phyloP scores from a whole-genome alignment of 1,140 invertebrate species.

The Meloidogyne floridensis region DNA sequence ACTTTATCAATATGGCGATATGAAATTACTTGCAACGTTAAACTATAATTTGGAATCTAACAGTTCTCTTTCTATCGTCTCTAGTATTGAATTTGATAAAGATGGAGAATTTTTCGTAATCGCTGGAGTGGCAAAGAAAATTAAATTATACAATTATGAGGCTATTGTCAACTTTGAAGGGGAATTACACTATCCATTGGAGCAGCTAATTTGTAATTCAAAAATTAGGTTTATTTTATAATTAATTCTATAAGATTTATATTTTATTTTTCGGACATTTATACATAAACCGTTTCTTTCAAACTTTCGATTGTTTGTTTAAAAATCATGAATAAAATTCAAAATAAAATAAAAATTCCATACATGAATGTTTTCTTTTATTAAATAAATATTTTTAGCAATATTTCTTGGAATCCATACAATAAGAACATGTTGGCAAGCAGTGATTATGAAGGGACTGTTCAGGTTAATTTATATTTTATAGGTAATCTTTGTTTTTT shows the following conservation, averaged over 20 bases:
- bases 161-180: slow-evolving; percentile 76
- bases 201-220: slow-evolving; percentile 88
- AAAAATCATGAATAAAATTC: no score
- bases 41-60: slow-evolving; percentile 86
- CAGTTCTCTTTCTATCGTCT: slow-evolving; percentile 88
- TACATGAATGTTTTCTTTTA: slow-evolving; percentile 7
- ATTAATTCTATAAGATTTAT: no score
- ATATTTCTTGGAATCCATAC: slow-evolving; percentile 90
- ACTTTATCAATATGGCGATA: slow-evolving; percentile 80
- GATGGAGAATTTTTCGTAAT: slow-evolving; percentile 95
- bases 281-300: no score
- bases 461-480: neutral
- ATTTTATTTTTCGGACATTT: no score
- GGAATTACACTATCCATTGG: slow-evolving; percentile 86
- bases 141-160: slow-evolving; percentile 88
- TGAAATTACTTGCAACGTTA: slow-evolving; percentile 81
- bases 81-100: slow-evolving; percentile 90
- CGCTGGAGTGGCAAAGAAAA: slow-evolving; percentile 90
- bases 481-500: neutral
- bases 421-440: slow-evolving; percentile 73
- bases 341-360: no score
- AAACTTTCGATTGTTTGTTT: no score
- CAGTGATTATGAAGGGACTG: slow-evolving; percentile 20
- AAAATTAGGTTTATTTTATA: slow-evolving; percentile 74
- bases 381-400: slow-evolving; percentile 70